Conservation (phyloP, 2,888 invertebrate genomes). For the Pediacus dermestoides region DNA sequence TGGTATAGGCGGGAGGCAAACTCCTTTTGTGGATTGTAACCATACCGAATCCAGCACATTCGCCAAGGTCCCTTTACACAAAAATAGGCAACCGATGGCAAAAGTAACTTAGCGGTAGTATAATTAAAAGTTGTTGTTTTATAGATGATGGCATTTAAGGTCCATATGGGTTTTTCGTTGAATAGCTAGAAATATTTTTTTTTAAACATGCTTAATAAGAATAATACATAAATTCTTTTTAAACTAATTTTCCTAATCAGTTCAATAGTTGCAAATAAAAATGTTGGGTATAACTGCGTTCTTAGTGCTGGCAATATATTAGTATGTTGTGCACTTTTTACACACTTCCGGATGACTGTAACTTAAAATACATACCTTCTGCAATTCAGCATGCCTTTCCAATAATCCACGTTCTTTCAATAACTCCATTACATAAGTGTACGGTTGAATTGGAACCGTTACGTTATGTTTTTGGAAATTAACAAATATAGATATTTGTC, state of each 20-base stretch:
- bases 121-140: too few relatives aligned
- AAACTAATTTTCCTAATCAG: too few relatives aligned
- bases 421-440: slow-evolving; percentile 22
- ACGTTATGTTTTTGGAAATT: slow-evolving; percentile 52
- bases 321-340: too few relatives aligned
- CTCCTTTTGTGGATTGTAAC: slow-evolving; percentile 87
- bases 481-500: slow-evolving; percentile 55
- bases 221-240: too few relatives aligned
- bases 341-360: not conserved
- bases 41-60: slow-evolving; percentile 82
- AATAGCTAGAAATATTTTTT: too few relatives aligned
- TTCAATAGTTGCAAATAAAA: too few relatives aligned
- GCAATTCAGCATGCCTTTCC: slow-evolving; percentile 44
- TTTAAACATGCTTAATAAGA: too few relatives aligned
- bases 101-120: too few relatives aligned
- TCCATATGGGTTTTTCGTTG: slow-evolving; percentile 86
- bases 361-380: slow-evolving; percentile 22
- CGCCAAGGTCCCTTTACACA: slow-evolving; percentile 91
- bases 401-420: slow-evolving; percentile 26
- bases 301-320: too few relatives aligned
- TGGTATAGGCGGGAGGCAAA: slow-evolving; percentile 79
- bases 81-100: slow-evolving; percentile 83
- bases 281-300: too few relatives aligned
- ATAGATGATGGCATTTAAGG: slow-evolving; percentile 69
- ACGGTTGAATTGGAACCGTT: slow-evolving; percentile 30